These are phyloP conservation scores for Pampus argenteus DNA, from an alignment of 2,797 vertebrate genomes.

Conservation along the genomic window DNA sequence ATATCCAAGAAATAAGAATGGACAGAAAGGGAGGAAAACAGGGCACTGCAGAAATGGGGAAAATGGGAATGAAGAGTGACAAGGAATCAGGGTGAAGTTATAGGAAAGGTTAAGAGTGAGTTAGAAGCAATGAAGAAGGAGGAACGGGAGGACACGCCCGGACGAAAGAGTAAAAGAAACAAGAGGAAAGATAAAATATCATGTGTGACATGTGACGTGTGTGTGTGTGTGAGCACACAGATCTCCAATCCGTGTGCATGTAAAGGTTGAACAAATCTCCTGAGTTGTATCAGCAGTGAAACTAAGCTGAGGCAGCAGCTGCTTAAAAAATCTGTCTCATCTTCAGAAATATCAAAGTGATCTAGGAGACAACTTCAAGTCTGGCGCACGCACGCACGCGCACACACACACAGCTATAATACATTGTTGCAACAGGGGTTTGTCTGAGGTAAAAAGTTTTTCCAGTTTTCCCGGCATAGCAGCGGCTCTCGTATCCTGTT, in stretches of 20 bases:
- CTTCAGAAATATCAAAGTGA: constrained; percentile 37
- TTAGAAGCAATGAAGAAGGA: constrained; percentile 13
- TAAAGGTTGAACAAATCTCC: constrained; percentile 23
- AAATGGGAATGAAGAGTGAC: constrained; percentile 54
- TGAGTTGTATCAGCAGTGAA: constrained; percentile 21
- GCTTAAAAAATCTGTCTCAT: constrained; percentile 39
- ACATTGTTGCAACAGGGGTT: not conserved
- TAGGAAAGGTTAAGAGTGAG: constrained; percentile 26
- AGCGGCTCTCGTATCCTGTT: constrained; percentile 14
- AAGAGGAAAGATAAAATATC: not conserved
- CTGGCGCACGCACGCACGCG: not conserved
- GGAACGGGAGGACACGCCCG: constrained; percentile 22
- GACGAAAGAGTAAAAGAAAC: constrained; percentile 12
- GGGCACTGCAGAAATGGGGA: constrained; percentile 23
- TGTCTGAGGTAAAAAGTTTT: constrained; percentile 21
- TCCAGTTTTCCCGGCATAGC: not conserved
- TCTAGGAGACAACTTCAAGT: constrained; percentile 37
- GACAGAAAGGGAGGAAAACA: constrained; percentile 42
- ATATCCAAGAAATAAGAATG: constrained; percentile 28
- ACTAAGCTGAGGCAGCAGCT: constrained; percentile 12
- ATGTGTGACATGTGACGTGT: not conserved
- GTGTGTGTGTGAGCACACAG: not conserved
- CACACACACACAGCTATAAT: not conserved
- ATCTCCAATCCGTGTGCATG: constrained; percentile 6
- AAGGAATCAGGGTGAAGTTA: constrained; percentile 49